Base-by-base conservation (phyloP, 2,113 vertebrate species). In the Trochalopteron elliotii region DNA sequence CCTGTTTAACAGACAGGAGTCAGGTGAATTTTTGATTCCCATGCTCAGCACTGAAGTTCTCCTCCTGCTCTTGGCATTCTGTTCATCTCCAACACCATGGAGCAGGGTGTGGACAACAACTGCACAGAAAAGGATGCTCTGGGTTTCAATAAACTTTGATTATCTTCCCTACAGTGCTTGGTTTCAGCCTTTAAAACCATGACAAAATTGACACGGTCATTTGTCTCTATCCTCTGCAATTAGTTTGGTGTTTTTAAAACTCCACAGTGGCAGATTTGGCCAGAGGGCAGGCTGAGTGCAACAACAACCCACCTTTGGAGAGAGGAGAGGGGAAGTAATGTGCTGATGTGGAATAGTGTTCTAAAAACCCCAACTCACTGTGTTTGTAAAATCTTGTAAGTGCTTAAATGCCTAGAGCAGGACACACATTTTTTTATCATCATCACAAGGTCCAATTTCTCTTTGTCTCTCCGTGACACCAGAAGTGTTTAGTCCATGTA, bases 291-390 rank as follows among this genome's bases (percentile, higher is more conserved):
- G 10, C 30, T 70, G 52, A 31, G 42, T 37, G 16, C 30, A 74
- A 37, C 7, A 80, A 17, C 2, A 5, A 37, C 25, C 30, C 28
- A 42, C 8, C 28, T 81, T 63, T 59, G 12, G 22, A 45, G 21
- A 63, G 5, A 13, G n/a, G n/a, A 87, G 31, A n/a, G 35, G 8
- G 33, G 39, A 67, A 74, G 17, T 20, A 20, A n/a, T 17, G n/a
- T 35, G 25, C 10, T 74, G 47, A 35, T 67, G 22, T 47, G 35
- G 53, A 76, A 55, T 30, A 40, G 9, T 44, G 42, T 61, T 89
- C 19, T 16, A 35, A 69, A 75, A 64, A 9, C 0, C 0, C 5
- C 8, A 33, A 7, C 13, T 61, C 28, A 18, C 8, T 1, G 1
- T 39, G 13, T 70, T 81, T 47, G 55, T 64, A 68, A 55, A 57